Evolutionary conservation across 2,888 invertebrate genomes (phyloP), one percentile per base, ranked within the genome.

Genomic region (Hermaeophaga mercurialis): DNA sequence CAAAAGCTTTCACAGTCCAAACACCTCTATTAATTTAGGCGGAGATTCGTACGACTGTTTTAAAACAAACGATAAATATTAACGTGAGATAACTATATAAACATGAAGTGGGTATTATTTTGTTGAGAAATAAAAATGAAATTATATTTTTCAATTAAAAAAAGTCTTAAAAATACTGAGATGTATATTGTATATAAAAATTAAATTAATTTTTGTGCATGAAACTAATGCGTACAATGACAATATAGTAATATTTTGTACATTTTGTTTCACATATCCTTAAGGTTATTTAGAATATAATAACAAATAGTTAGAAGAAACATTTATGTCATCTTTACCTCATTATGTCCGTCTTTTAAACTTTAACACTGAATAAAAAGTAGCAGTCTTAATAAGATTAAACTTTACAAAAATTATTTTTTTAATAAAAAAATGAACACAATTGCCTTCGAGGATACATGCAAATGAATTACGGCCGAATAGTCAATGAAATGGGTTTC

Each of bases 261-360:
- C 68, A 66, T 64, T 61, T 59, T 60, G 65, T 70, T 68, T 68
- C 67, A 68, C 66, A 68, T 68, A 70, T 68, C 69, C 61, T 58
- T 66, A 58, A 63, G 63, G 36, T 55, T 44, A 55, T 66, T 66
- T 65, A 67, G 67, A 68, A 68, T 66, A 65, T 66, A 64, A 56
- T 62, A 61, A 64, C 59, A 62, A 62, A 64, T 59, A 59, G 59
- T 60, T 60, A 66, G 64, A 66, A 66, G 62, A 67, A 63, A 56
- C 26, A 36, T 61, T 45, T 58, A 54, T 56, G 61, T 61, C 64
- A 64, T 65, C 62, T 61, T 60, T 53, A 43, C 48, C 48, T 56
- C 53, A 56, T 33, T 46, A 39, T 49, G 22, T 36, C 49, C 22
- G 12, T 45, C 38, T 54, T 39, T 50, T 36, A 41, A 49, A 53